These are phyloP conservation scores for Philereme vetulata DNA, from an alignment of 2,888 invertebrate species.

Conservation along the genomic window DNA sequence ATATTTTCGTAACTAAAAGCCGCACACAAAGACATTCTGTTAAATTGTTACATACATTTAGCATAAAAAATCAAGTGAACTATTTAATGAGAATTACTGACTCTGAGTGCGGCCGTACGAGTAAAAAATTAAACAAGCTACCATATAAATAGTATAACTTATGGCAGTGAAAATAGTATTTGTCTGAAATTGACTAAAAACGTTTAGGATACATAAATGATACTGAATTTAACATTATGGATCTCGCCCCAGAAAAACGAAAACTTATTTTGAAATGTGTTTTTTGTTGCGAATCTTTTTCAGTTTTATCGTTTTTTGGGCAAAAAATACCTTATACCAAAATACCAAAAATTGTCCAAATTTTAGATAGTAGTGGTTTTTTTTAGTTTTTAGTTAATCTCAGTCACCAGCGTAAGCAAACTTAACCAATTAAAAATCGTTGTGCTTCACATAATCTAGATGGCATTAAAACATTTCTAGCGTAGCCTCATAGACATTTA, in stretches of 20 bases:
- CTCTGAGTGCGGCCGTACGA: slow-evolving; percentile 1
- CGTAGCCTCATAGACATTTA: slow-evolving; percentile 11
- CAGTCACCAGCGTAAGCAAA: slow-evolving; percentile 44
- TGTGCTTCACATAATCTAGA: slow-evolving; percentile 33
- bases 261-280: no score
- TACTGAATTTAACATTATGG: no score
- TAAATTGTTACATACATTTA: neutral
- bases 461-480: slow-evolving; percentile 9
- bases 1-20: neutral
- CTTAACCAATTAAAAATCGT: slow-evolving; percentile 40
- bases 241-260: no score
- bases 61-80: neutral
- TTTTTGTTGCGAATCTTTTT: no score
- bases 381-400: slow-evolving; percentile 8
- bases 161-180: slow-evolving; percentile 43
- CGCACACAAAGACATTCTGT: neutral
- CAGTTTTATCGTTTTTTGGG: no score
- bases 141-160: slow-evolving; percentile 7
- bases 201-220: no score
- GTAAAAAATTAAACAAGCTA: slow-evolving; percentile 32
- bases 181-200: slow-evolving; percentile 10
- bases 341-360: no score
- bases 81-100: neutral
- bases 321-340: no score
- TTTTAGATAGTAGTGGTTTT: no score